These are phyloP conservation scores for Condylura cristata DNA, from an alignment of 2,113 vertebrate genomes.

Conservation along the genomic window DNA sequence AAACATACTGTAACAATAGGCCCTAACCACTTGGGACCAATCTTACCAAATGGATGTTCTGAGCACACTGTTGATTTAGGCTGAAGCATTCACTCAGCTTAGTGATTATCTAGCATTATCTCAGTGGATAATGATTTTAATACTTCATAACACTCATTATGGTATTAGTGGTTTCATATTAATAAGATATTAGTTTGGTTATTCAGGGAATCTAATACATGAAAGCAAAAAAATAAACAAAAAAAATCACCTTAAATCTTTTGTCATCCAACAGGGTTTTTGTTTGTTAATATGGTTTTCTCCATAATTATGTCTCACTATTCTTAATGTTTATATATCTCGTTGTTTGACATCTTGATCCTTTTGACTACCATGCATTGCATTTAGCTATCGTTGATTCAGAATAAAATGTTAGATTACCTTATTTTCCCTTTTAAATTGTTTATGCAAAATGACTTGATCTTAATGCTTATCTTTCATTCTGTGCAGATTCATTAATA, in stretches of 20 bases:
- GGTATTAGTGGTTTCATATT: constrained; percentile 78
- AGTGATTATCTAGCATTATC: constrained; percentile 79
- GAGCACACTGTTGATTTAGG: constrained; percentile 8
- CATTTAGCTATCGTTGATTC: constrained; percentile 52
- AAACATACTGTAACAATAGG: constrained; percentile 46
- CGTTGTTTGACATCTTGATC: not conserved
- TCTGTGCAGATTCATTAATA: constrained; percentile 61
- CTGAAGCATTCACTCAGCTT: constrained; percentile 63
- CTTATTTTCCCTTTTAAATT: constrained; percentile 59
- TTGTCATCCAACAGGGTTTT: constrained; percentile 47
- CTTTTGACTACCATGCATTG: not conserved
- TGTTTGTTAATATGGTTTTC: constrained; percentile 46
- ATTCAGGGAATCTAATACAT: constrained; percentile 64
- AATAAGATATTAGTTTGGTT: constrained; percentile 76
- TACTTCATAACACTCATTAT: constrained; percentile 78
- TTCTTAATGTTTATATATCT: constrained; percentile 25
- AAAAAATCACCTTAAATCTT: constrained; percentile 32
- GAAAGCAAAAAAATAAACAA: constrained; percentile 42
- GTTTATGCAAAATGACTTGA: constrained; percentile 18
- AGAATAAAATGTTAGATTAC: constrained; percentile 24
- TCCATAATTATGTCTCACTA: not conserved
- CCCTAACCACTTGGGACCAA: constrained; percentile 11
- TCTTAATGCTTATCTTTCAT: constrained; percentile 63
- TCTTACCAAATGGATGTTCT: constrained; percentile 49
- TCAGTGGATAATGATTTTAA: constrained; percentile 74